Evolutionary conservation across 2,888 invertebrate species (phyloP), one percentile per base, ranked within the genome.

Genomic region (Cataglyphis cursor): DNA sequence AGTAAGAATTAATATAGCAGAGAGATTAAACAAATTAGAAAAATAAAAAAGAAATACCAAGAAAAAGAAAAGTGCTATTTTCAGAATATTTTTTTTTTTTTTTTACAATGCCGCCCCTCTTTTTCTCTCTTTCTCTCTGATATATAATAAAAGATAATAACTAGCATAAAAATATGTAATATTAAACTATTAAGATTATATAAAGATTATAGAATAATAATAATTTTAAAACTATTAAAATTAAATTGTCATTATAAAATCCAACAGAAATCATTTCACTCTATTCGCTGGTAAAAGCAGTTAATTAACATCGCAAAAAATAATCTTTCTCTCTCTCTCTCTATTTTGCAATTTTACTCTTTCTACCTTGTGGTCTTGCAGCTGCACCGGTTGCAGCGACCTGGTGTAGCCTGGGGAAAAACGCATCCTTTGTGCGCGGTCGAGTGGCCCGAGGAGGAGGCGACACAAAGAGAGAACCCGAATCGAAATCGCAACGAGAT

Each of bases 401-500:
- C 65, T 78, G 84, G 73, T 82, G 86, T 87, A 85, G 80, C 78
- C 35, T 65, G 54, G 84, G 81, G 88, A 85, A 85, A 85, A 90
- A 90, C 86, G 87, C 85, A 87, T 87, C 83, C 81, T 88, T 90
- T 90, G 88, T 90, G 83, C 68, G 24, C 38, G 62, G 61, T 82
- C 78, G 85, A 85, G 84, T 73, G 44, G 73, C 78, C 72, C 75
- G 66, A 75, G 62, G 74, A 81, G 81, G 28, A 81, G 84, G 86
- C 81, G 84, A 81, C 73, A 84, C 81, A 85, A 84, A 88, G 83
- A 70, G 85, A 72, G 76, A 64, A 35, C 44, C 61, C 81, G 83
- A 88, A 87, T 87, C 85, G 88, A 83, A 87, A 89, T 89, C 85
- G 89, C 87, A 89, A 88, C 85, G 64, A 87, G 84, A 76, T 41